Evolutionary conservation across 2,888 invertebrate species (phyloP).

Genomic region (Galerucella nymphaeae): DNA sequence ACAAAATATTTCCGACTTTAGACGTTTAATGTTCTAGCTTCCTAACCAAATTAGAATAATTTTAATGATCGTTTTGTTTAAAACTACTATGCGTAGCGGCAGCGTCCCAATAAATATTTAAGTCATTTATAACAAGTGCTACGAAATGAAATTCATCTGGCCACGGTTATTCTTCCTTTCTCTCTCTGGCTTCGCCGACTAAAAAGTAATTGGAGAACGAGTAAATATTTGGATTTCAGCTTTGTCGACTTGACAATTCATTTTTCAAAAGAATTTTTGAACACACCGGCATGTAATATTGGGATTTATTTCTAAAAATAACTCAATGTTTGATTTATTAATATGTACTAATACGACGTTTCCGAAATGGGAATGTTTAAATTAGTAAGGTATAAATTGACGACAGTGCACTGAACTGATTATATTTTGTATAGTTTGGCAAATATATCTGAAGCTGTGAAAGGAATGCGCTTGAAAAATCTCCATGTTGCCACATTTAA

Average conservation of each 20-base stretch:
- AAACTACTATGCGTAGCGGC: slow-evolving; percentile 9
- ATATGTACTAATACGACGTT: too few species aligned
- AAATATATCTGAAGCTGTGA: too few species aligned
- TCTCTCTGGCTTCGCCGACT: slow-evolving; percentile 11
- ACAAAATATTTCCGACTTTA: not conserved
- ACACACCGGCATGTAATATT: not conserved
- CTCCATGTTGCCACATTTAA: too few species aligned
- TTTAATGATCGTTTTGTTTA: slow-evolving; percentile 19
- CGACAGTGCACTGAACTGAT: too few species aligned
- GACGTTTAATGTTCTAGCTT: slow-evolving; percentile 3
- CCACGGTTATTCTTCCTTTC: slow-evolving; percentile 1
- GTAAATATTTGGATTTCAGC: slow-evolving; percentile 30
- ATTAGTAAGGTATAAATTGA: too few species aligned
- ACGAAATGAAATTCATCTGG: slow-evolving; percentile 31
- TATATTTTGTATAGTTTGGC: too few species aligned
- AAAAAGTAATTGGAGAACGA: slow-evolving; percentile 23
- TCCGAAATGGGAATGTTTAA: too few species aligned
- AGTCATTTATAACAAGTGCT: slow-evolving; percentile 27
- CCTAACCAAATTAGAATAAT: slow-evolving; percentile 7
- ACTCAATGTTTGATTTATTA: not conserved
- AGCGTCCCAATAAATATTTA: slow-evolving; percentile 27
- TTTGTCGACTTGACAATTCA: slow-evolving; percentile 21
- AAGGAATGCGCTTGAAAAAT: too few species aligned
- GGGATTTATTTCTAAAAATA: not conserved
- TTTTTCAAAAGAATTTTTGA: slow-evolving; percentile 30